Conservation (phyloP, 64 coral and sea anemone genomes). For the Hydrozoanthus tunicans region DNA sequence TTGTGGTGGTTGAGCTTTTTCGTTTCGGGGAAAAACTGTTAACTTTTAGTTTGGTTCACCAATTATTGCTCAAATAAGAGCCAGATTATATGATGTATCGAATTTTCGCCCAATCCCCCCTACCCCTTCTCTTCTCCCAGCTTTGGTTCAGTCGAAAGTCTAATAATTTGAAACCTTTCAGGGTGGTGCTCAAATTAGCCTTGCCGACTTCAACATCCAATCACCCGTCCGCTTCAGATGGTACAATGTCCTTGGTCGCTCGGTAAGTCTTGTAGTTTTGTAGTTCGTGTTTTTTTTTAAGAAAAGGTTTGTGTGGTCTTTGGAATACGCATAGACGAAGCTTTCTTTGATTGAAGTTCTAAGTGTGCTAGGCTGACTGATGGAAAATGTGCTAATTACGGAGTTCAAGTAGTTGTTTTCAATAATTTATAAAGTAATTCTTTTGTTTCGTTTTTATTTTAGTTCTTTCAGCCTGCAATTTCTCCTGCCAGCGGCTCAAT, state of each 20-base stretch:
- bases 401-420: not conserved
- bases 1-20: too few relatives aligned
- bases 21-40: too few relatives aligned
- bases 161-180: conserved; percentile 13
- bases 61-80: too few relatives aligned
- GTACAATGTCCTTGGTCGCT: conserved; percentile 86
- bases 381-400: too few relatives aligned
- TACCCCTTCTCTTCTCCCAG: not conserved
- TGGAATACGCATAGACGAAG: not conserved
- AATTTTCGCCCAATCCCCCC: too few relatives aligned
- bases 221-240: conserved; percentile 83
- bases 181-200: conserved; percentile 89
- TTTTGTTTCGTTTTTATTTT: not conserved
- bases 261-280: conserved; percentile 54
- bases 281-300: not conserved
- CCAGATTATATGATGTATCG: too few relatives aligned
- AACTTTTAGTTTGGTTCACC: too few relatives aligned
- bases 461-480: conserved; percentile 43
- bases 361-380: too few relatives aligned
- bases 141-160: not conserved
- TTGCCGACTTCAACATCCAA: conserved; percentile 89
- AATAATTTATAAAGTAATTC: not conserved
- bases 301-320: not conserved
- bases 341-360: too few relatives aligned
- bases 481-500: conserved; percentile 26